Evolutionary conservation across 2,888 invertebrate genomes (phyloP), one percentile per base, ranked within the genome.

Genomic region (Agrilus biguttatus): DNA sequence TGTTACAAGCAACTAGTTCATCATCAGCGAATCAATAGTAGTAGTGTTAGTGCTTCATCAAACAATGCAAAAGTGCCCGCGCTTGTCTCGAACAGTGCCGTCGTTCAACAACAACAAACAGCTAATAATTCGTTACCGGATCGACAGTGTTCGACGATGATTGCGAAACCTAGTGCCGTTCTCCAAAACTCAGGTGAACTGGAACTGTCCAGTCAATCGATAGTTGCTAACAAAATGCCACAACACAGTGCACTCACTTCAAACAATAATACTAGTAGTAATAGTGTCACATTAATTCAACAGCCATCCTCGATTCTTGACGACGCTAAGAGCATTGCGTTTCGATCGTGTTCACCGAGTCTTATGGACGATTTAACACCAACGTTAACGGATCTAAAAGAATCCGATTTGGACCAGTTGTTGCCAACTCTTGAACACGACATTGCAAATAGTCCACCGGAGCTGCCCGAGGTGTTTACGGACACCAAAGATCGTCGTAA

Each of bases 401-500:
- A 63, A 47, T 47, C 52, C 46, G 81, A 80, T 59, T 68, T 81
- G 43, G 81, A 81, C 54, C 77, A 77, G 53, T 65, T 82, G 52
- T 65, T 81, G 57, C 77, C 78, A 13, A 71, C 73, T 32, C 61
- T 77, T 14, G 77, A 75, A 38, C 70, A 74, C 51, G 77, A 80
- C 55, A 68, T 79, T 38, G 59, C 69, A 39, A 69, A 69, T 5
- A 63, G 50, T 67, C 71, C 49, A 65, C 44, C 71, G 58, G 75
- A 63, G 64, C 68, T 55, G 55, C 74, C 53, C 55, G 77, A 58
- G 63, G 74, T 58, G 39, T 62, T 71, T 45, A 77, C 75, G 41
- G 75, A 75, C 38, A 72, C 74, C 46, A 78, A 38, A 46, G 80
- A 80, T 58, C 77, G 75, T 62, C 75, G 79, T 56, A 85, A 85